Evolutionary conservation across 2,797 vertebrate genomes (phyloP).

Genomic region (Aulostomus chinensis): DNA sequence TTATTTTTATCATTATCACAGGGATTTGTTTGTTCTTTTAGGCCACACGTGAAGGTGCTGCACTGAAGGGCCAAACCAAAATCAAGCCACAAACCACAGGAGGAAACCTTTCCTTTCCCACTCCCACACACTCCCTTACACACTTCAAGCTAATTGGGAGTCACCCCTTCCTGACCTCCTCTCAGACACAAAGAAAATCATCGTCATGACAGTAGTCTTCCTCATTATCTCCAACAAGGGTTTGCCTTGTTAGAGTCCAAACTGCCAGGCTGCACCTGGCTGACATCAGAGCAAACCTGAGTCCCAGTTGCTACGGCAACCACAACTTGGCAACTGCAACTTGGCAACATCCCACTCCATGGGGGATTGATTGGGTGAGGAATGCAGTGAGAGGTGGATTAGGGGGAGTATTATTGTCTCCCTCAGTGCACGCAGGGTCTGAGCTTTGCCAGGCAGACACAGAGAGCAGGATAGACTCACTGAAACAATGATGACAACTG

Average conservation of each 20-base stretch:
- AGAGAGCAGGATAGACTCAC: slow-evolving; percentile 31
- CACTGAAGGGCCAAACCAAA: too few relatives aligned
- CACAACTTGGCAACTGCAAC: slow-evolving; percentile 60
- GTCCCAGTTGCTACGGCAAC: slow-evolving; percentile 61
- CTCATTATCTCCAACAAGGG: slow-evolving; percentile 64
- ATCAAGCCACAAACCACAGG: too few relatives aligned
- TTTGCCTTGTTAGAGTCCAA: slow-evolving; percentile 52
- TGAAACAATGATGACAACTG: slow-evolving; percentile 29
- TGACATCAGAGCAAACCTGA: slow-evolving; percentile 55
- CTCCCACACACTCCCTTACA: slow-evolving; percentile 24
- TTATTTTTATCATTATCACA: too few relatives aligned
- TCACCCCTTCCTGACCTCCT: slow-evolving; percentile 49
- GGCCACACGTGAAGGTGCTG: too few relatives aligned
- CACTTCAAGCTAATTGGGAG: slow-evolving; percentile 54
- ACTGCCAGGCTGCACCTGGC: slow-evolving; percentile 60
- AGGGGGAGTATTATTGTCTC: slow-evolving; percentile 60
- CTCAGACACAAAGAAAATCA: slow-evolving; percentile 41
- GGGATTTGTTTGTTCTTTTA: too few relatives aligned
- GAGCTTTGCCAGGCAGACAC: slow-evolving; percentile 34
- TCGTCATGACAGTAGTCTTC: slow-evolving; percentile 46
- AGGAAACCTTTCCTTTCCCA: neutral
- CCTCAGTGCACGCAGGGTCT: slow-evolving; percentile 20
- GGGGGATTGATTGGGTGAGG: slow-evolving; percentile 72
- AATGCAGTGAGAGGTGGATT: slow-evolving; percentile 64
- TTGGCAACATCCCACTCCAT: slow-evolving; percentile 52